Evolutionary conservation across 2,797 vertebrate genomes (phyloP), one percentile per base, ranked within the genome.

Genomic region (Darevskia mixta): DNA sequence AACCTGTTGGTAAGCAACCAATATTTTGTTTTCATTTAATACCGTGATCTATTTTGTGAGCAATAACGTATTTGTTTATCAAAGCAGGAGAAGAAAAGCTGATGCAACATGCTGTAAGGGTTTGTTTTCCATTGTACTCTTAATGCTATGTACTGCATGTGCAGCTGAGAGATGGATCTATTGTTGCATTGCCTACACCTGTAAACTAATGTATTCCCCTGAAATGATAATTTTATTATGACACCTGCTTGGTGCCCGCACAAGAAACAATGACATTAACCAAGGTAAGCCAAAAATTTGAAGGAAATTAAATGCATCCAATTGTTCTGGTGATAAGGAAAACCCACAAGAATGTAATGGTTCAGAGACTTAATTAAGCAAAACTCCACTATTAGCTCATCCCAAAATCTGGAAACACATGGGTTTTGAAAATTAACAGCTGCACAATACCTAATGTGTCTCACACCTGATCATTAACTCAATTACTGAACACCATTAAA

Each of bases 71-170:
- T 90, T 95, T 96, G 94, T 95, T 97, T 96, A 93, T 87, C 38
- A 41, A 61, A 35, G 77, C 1, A 85, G 87, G 20, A 89, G 82
- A 88, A 85, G 88, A 79, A 93, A 88, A 93, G 87, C 92, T 96
- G 95, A 96, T 96, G 95, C 91, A 96, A 96, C 87, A 58, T 78
- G 88, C 86, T 95, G 92, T 89, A 96, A 95, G 88, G 94, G 38
- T 83, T 1, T 95, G 92, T 87, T 95, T 94, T 95, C 90, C 92
- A 69, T 15, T 85, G 64, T 88, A 76, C 2, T 66, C 45, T 89
- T 45, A 64, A 1, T 32, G 49, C 87, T 32, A 88, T 7, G 87
- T 82, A 91, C 29, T 0, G 0, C 86, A 78, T 4, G 78, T 72
- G 79, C 84, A 93, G 92, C 93, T 94, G 91, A 41, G 64, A 89